Evolutionary conservation across 2,888 invertebrate species (phyloP).

Genomic region (Sericinus montela): DNA sequence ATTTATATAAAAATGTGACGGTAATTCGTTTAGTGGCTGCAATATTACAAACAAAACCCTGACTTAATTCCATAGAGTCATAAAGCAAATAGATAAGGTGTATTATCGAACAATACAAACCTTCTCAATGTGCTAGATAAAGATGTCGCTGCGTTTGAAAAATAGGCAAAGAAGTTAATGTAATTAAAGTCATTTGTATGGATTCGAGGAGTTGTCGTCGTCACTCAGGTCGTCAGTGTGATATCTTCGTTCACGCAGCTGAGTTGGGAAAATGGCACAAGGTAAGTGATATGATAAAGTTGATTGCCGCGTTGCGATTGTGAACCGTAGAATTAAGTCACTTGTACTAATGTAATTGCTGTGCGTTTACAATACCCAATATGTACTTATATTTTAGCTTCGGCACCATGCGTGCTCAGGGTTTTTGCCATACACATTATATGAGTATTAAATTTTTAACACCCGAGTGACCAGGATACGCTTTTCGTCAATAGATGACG

Average conservation of each 20-base stretch:
- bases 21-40: constrained; percentile 17
- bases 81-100: constrained; percentile 5
- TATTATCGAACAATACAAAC: constrained; percentile 3
- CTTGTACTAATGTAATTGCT: neutral
- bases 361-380: neutral
- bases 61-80: neutral
- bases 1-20: constrained; percentile 12
- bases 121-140: neutral
- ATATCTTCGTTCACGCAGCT: constrained; percentile 26
- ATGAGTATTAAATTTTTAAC: too few relatives aligned
- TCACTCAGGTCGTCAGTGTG: constrained; percentile 38
- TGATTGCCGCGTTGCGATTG: neutral
- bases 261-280: constrained; percentile 32
- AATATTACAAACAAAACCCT: neutral
- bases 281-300: constrained; percentile 27
- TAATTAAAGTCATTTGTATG: constrained; percentile 40
- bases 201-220: constrained; percentile 37
- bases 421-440: too few relatives aligned
- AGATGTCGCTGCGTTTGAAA: constrained; percentile 16
- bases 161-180: constrained; percentile 44
- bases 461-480: too few relatives aligned
- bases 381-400: too few relatives aligned
- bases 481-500: too few relatives aligned
- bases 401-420: too few relatives aligned
- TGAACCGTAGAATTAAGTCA: neutral